phyloP scores from a whole-genome alignment of 2,113 vertebrate genomes.

The Anarhynchus alexandrinus region DNA sequence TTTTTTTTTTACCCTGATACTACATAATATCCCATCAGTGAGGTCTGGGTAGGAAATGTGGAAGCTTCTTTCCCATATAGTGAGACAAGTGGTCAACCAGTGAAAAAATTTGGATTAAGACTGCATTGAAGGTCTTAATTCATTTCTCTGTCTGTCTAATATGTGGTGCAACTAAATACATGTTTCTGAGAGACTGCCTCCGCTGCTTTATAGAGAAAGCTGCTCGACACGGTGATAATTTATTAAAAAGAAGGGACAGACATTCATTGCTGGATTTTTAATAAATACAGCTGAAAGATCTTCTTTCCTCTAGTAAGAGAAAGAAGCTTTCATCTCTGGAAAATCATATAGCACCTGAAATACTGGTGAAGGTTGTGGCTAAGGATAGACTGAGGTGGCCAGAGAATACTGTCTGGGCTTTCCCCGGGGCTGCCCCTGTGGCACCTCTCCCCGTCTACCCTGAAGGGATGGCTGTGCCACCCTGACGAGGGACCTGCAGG shows the following conservation, averaged over 20 bases:
- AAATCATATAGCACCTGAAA: background rate
- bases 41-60: background rate
- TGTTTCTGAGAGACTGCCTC: background rate
- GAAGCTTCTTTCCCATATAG: background rate
- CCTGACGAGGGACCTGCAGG: background rate
- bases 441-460: background rate
- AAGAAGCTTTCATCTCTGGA: background rate
- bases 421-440: background rate
- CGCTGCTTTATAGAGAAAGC: background rate
- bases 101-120: constrained; percentile 1
- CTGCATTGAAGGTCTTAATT: background rate
- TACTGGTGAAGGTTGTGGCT: background rate
- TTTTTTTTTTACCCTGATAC: background rate
- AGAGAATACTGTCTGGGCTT: background rate
- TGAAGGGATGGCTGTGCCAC: background rate
- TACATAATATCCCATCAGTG: background rate
- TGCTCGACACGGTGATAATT: background rate
- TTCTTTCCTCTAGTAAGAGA: background rate
- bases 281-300: background rate
- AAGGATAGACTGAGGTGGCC: background rate
- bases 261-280: background rate
- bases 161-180: background rate
- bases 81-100: background rate
- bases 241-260: background rate
- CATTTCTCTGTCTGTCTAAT: background rate